Conservation (phyloP, 2,113 vertebrate genomes). For the Theropithecus gelada region DNA sequence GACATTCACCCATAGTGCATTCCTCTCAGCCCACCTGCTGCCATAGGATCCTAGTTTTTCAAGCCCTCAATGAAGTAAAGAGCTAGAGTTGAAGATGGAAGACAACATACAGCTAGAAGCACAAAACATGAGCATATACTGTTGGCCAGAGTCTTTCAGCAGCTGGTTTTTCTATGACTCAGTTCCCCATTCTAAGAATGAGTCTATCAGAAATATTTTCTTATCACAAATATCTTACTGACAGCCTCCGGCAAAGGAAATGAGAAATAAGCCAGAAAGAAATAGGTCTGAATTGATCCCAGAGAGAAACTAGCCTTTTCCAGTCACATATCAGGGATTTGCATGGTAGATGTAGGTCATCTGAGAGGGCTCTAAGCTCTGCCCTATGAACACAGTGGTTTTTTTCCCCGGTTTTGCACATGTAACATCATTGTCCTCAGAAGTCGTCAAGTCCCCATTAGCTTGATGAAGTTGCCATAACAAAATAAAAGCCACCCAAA, state of each 20-base stretch:
- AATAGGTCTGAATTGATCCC: neutral
- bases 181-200: neutral
- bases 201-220: neutral
- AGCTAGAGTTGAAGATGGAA: neutral
- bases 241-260: neutral
- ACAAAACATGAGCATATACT: neutral
- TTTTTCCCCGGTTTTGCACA: neutral
- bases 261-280: neutral
- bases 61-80: neutral
- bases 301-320: neutral
- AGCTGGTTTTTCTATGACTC: neutral
- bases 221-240: neutral
- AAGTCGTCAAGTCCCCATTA: neutral
- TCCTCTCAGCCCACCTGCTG: neutral
- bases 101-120: neutral
- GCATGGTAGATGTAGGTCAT: neutral
- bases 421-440: neutral
- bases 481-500: neutral
- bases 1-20: fast-evolving
- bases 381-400: fast-evolving
- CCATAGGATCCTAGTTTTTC: neutral
- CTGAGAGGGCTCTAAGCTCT: neutral
- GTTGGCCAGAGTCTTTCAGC: neutral
- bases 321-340: neutral
- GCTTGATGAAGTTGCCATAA: neutral